Base-by-base conservation (phyloP, 1,140 invertebrate genomes). In the Drosophila setifemur region DNA sequence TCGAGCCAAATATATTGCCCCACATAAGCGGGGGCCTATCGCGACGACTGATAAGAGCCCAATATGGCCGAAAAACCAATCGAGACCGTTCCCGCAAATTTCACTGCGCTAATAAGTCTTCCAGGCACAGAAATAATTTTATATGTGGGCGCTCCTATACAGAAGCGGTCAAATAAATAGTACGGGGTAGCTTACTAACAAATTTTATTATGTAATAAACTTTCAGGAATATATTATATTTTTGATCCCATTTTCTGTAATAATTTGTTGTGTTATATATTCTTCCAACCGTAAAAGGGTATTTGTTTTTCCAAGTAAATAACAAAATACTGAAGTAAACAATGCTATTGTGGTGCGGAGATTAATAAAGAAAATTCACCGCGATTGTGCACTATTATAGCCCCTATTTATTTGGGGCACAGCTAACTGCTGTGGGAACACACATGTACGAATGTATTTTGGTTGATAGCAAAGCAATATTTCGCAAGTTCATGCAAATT, bases 41-140 rank as follows among this genome's bases (percentile, higher is more conserved):
- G 28, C 16, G 4, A 25, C 50, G 8, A 19, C 25, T 29, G 60
- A 64, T 64, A 64, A 64, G 12, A 25, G 31, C 26, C 33, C 40
- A 64, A 64, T 48, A 64, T 64, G 58, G 42, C 43, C 42, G 14
- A 12, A 44, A 33, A 43, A 58, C 33, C 44, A 58, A 57, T 57
- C 43, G 6, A 57, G 39, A 39, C 23, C 16, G 48, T 42, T n/a
- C n/a, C n/a, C 14, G 26, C n/a, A 49, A 33, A 43, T 70, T 43
- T 37, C 57, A 31, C 29, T 12, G 67, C 68, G 7, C 28, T 72
- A 31, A 61, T 53, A 72, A 61, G 68, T 45, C 69, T 73, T 73
- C 69, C 12, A 23, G 12, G 55, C 50, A 40, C 33, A 39, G 31
- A 28, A 29, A 44, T 66, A 28, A 14, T 28, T 28, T 28, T 12